Base-by-base conservation (phyloP, 2,113 vertebrate species). In the Gulo gulo region DNA sequence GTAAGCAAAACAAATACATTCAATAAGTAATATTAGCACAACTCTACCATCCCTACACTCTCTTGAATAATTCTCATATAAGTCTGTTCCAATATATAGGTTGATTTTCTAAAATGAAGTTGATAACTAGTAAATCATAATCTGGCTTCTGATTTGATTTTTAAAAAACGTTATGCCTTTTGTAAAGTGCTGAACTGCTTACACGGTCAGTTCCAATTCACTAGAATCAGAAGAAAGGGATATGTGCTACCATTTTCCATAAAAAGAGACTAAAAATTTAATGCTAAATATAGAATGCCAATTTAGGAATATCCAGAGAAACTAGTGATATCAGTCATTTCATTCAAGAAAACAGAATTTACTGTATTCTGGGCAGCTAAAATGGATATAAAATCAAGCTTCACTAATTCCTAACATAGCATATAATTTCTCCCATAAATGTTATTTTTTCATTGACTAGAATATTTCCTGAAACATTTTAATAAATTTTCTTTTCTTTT, bases 351-450 rank as follows among this genome's bases (percentile, higher is more conserved):
- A 74, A 73, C 29, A 80, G 80, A 81, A 81, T 73, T 61, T 84
- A 42, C 36, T 79, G 4, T 67, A 50, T 84, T 80, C 52, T 88
- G 31, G 3, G 57, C 11, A 89, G 5, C n/a, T 94, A 65, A 89
- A 88, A 74, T 88, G 24, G 23, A 74, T 67, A 88, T 94, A 80
- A 96, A 83, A 84, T 84, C 14, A 92, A 83, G 47, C 39, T 94
- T 92, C 4, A 20, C 23, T 85, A 47, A 94, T 85, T 36, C 55
- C 15, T 9, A 81, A n/a, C 14, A 67, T 34, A 42, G 34, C 34
- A 74, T 50, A 83, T 67, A 92, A 74, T 91, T 95, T 96, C 42
- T 85, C 71, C 29, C 20, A 26, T 78, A 61, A 79, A 65, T 94
- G 36, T 31, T 91, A 15, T 55, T 59, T 80, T 78, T 88, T 0